A percentile compares a stretch with the other conserved stretches of the same genome.
phyloP scores from a whole-genome alignment of 2,113 vertebrate genomes.

The Typhlomys cinereus region DNA sequence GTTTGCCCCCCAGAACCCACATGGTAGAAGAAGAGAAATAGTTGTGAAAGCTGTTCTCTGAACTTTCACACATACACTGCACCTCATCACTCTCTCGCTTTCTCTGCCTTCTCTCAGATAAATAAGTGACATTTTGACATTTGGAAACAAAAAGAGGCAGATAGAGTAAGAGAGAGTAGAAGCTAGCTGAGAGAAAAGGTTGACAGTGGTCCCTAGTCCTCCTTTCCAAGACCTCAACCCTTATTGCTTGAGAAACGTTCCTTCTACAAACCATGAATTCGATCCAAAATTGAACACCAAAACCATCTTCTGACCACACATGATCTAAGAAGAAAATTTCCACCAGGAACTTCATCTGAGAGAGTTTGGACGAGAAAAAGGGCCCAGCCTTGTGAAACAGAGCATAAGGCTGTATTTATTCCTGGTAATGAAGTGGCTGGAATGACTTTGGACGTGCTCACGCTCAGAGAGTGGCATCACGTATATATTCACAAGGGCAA shows the following conservation, averaged over 20 bases:
- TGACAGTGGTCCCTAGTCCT: background rate
- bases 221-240: background rate
- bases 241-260: background rate
- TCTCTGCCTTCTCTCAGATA: too few species aligned
- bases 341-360: background rate
- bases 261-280: background rate
- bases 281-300: background rate
- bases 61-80: too few species aligned
- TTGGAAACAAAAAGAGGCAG: too few species aligned
- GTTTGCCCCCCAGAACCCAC: too few species aligned
- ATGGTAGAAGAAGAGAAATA: too few species aligned
- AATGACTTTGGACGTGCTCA: background rate
- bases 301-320: background rate
- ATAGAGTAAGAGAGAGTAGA: background rate
- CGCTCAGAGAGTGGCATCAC: background rate
- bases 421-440: background rate
- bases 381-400: background rate
- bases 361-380: slow-evolving; percentile 32
- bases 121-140: too few species aligned
- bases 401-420: background rate
- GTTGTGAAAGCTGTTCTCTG: too few species aligned
- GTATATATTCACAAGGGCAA: background rate
- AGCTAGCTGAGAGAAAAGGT: background rate
- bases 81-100: too few species aligned
- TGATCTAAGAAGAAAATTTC: background rate